Evolutionary conservation across 92 coral and sea anemone species (phyloP), one percentile per base, ranked within the genome.

Genomic region (Umimayanthus chanpuru): DNA sequence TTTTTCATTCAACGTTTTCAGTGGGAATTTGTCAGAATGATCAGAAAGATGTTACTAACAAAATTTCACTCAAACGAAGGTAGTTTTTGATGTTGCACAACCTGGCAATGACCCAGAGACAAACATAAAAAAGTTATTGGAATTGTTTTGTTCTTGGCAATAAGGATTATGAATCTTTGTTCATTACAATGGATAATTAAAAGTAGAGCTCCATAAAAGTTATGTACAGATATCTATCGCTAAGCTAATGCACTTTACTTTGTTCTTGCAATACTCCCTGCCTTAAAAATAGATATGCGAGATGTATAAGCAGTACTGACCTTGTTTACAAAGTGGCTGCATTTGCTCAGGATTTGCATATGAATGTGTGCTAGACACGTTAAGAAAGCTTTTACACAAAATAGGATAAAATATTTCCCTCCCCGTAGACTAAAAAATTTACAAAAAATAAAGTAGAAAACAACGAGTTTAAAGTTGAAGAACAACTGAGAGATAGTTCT

Each of bases 331-430:
- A 26, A 38, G 76, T 41, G 43, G 41, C 78, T 44, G 87, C 61
- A 47, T 43, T 68, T 70, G 38, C 6, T 28, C 4, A 47, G 43
- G 87, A 83, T 83, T 83, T 40, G 87, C 87, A 83, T 71, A 71
- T 70, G 77, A 83, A 71, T 83, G 38, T 65, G 75, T 5, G 38
- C 20, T 4, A 30, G 25, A 23, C 86, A 26, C 75, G 44, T 65
- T 81, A 20, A 81, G 41, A 67, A 26, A 30, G 84, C 55, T 50
- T 49, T 36, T 10, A 9, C 30, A 39, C 49, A 40, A 21, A 20
- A 76, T 40, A 18, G 50, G 26, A 76, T 40, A 47, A 76, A 76
- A 26, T 16, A 6, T 29, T 40, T 40, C 20, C 30, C 49, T 38
- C 80, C 14, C 1, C 29, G 3, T 53, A 53, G 58, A 53, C 58